Percentiles rank a stretch among this genome's conserved stretches.
Conservation (phyloP, 2,113 vertebrate genomes). For the Oryzias celebensis region DNA sequence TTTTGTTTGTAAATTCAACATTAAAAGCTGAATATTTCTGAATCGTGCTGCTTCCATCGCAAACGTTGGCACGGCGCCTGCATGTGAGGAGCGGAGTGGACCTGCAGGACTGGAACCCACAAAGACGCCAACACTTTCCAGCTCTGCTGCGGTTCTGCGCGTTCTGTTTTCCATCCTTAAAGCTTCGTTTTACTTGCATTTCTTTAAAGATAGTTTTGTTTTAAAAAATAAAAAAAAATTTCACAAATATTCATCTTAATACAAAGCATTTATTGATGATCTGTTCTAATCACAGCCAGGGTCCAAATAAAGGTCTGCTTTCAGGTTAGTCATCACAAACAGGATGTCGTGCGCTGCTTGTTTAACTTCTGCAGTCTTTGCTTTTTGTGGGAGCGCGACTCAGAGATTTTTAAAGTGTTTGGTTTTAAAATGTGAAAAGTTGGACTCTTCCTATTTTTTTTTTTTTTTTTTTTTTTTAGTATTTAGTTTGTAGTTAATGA, state of each 20-base stretch:
- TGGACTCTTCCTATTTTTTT: constrained; percentile 9
- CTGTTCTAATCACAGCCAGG: constrained; percentile 52
- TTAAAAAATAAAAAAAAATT: too few relatives aligned
- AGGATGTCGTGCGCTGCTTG: constrained; percentile 28
- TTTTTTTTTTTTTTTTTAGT: constrained; percentile 14
- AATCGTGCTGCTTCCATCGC: constrained; percentile 64
- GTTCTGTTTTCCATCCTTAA: too few relatives aligned
- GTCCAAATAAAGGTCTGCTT: constrained; percentile 51
- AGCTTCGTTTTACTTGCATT: too few relatives aligned
- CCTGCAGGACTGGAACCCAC: constrained; percentile 26
- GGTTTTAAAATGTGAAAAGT: constrained; percentile 67
- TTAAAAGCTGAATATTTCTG: constrained; percentile 44
- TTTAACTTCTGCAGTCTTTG: constrained; percentile 33
- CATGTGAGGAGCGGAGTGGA: constrained; percentile 64
- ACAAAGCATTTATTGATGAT: too few relatives aligned
- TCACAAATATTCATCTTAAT: too few relatives aligned
- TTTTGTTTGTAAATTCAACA: constrained; percentile 43
- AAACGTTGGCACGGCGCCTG: constrained; percentile 59
- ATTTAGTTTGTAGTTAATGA: constrained; percentile 27
- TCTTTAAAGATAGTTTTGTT: too few relatives aligned
- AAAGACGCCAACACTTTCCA: too few relatives aligned
- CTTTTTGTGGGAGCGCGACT: constrained; percentile 36
- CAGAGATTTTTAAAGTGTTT: constrained; percentile 58
- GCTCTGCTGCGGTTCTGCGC: too few relatives aligned
- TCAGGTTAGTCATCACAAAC: constrained; percentile 33